These are phyloP conservation scores for Enteromius viviparus DNA, from an alignment of 2,797 vertebrate genomes.

Conservation along the genomic window DNA sequence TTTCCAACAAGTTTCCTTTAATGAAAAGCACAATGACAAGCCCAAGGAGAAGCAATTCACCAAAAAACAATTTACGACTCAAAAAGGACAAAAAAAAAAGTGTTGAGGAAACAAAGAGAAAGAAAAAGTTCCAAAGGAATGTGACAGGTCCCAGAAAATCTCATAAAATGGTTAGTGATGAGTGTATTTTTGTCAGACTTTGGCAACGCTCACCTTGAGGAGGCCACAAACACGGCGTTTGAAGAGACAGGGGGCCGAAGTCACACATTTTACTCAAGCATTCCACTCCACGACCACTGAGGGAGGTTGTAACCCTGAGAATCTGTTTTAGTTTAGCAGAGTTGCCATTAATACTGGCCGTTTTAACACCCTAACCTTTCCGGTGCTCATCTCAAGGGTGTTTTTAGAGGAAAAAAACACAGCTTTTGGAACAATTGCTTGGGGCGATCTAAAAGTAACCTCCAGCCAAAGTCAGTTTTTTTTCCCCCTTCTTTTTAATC, in stretches of 20 bases:
- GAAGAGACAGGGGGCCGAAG: slow-evolving; percentile 52
- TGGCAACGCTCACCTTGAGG: slow-evolving; percentile 54
- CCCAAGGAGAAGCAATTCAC: slow-evolving; percentile 59
- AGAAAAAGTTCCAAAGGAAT: slow-evolving; percentile 48
- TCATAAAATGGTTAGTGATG: slow-evolving; percentile 54
- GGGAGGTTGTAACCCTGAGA: slow-evolving; percentile 68
- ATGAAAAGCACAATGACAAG: slow-evolving; percentile 58
- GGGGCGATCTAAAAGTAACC: slow-evolving; percentile 67
- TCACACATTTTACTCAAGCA: slow-evolving; percentile 66
- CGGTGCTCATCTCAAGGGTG: slow-evolving; percentile 59
- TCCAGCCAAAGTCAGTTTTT: slow-evolving; percentile 64
- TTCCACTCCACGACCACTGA: slow-evolving; percentile 59
- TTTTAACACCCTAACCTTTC: slow-evolving; percentile 67
- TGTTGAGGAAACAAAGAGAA: slow-evolving; percentile 48
- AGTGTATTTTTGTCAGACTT: slow-evolving; percentile 44
- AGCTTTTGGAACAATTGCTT: slow-evolving; percentile 66
- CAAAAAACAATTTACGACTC: slow-evolving; percentile 59
- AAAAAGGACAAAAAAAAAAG: slow-evolving; percentile 43
- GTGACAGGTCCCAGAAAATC: slow-evolving; percentile 54
- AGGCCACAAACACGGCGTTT: slow-evolving; percentile 32
- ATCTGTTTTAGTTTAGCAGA: slow-evolving; percentile 65
- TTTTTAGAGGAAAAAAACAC: slow-evolving; percentile 62
- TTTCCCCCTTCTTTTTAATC: slow-evolving; percentile 49
- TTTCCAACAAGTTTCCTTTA: slow-evolving; percentile 53
- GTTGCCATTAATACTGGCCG: slow-evolving; percentile 67